Evolutionary conservation across 2,797 vertebrate genomes (phyloP), one percentile per base, ranked within the genome.

Genomic region (Phalloptychus januarius): DNA sequence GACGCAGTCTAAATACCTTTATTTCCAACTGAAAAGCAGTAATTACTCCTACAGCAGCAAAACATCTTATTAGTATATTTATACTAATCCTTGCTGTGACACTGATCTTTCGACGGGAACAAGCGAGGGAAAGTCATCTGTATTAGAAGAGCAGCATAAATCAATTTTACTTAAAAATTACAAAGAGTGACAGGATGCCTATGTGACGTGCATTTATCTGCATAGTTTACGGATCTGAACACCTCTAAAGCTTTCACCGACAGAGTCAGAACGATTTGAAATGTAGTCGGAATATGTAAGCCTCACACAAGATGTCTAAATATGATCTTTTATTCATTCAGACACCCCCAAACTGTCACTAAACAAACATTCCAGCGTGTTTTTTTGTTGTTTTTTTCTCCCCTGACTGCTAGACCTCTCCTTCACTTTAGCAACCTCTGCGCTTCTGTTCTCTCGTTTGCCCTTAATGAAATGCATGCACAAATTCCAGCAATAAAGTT

Each of bases 171-270:
- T 28, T 13, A 28, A 28, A 28, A 13, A 28, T 28, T 28, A 56
- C 11, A 6, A 28, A 28, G 52, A 25, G 11, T 2, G 48, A 52
- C 48, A 33, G 71, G 74, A 33, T n/a, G 42, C 10, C 45, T 10
- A 10, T 56, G 33, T 77, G 69, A 56, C 18, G n/a, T 13, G 54
- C 12, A 28, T 28, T 44, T 33, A 31, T 25, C 50, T 52, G 36
- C 8, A 4, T 36, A 3, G 63, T 73, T 76, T 83, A 42, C 70
- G 46, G 72, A 83, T 75, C 58, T 42, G 48, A 85, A 79, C 74
- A 69, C 50, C 48, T 58, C 70, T 38, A 73, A 74, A 79, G 23
- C 45, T 50, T 31, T 56, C 23, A 76, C 76, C 48, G 12, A 77
- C 1, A 46, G 40, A 77, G 78, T 44, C 25, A 11, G 56, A n/a